A percentile compares a stretch with the other conserved stretches of the same genome.
These are phyloP conservation scores for Hyposmocoma kahamanoa DNA, from an alignment of 1,140 invertebrate species.

Conservation along the genomic window DNA sequence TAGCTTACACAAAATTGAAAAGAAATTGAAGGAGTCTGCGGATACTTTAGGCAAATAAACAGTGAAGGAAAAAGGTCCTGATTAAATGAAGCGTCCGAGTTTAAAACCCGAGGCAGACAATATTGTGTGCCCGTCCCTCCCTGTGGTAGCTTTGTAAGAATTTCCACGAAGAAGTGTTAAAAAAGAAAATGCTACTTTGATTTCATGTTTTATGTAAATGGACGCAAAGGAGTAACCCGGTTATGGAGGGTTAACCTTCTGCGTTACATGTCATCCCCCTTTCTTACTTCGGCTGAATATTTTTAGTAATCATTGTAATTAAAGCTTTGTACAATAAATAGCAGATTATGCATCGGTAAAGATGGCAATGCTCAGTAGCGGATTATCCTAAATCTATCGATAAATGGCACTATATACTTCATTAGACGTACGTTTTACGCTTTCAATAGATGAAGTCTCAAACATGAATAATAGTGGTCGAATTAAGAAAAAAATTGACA, in stretches of 20 bases:
- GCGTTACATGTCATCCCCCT: too few species aligned
- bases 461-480: too few species aligned
- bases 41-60: constrained; percentile 35
- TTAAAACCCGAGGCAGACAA: constrained; percentile 28
- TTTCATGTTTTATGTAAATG: constrained; percentile 26
- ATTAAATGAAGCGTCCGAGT: constrained; percentile 37
- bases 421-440: too few species aligned
- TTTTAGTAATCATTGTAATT: too few species aligned
- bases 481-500: too few species aligned
- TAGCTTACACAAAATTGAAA: constrained; percentile 9
- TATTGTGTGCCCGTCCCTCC: constrained; percentile 17
- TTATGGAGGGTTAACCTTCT: constrained; percentile 1
- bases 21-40: constrained; percentile 21
- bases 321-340: too few species aligned
- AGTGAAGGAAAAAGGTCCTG: constrained; percentile 30
- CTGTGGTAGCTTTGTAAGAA: constrained; percentile 22
- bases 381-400: too few species aligned
- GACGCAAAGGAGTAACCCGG: neutral
- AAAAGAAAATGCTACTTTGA: constrained; percentile 30
- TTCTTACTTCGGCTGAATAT: too few species aligned
- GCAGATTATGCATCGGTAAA: too few species aligned
- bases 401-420: too few species aligned
- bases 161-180: constrained; percentile 25
- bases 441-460: too few species aligned
- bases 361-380: too few species aligned